Base-by-base conservation (phyloP, 2,113 vertebrate species). In the Pelobates fuscus region DNA sequence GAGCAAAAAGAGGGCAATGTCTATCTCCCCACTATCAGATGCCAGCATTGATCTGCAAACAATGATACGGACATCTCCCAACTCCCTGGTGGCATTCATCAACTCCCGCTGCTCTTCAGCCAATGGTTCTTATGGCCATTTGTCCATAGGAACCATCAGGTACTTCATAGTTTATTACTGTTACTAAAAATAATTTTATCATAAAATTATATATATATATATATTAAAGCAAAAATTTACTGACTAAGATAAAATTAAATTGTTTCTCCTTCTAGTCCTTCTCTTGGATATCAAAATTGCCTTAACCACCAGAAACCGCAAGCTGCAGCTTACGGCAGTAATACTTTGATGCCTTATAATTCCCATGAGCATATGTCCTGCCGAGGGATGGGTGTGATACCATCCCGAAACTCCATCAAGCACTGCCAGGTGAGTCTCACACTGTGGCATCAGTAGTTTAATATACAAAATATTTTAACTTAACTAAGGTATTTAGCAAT, bases 41-140 rank as follows among this genome's bases (percentile, higher is more conserved):
- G 92, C 95, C 77, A 98, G 94, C 62, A 88, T 99, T 1, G 97
- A 99, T 84, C 92, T 99, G 68, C 96, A 99, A 89, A 98, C 95
- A 0, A 94, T 98, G 27, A 99, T 99, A 82, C 91, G 97, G 41
- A 99, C 97, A 15, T 99, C 97, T 0, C 97, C 97, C 68, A 99
- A 95, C 89, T 98, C 97, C 29, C 88, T 99, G 0, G 95, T 99
- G 37, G 96, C 97, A 2, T 98, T 97, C 78, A 95, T 98, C 82
- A 99, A 97, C 88, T 92, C 97, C 1, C 95, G 94, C 81, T 98
- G 96, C 1, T 85, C 94, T 72, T 92, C 95, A 1, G 85, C 92
- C 0, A 83, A 90, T 25, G 93, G 96, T 57, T 98, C 97, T 65
- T 99, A 99, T 0, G 97, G 97, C 1, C 97, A 98, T 64, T 93